Percentiles rank a stretch among this genome's conserved stretches.
Conservation (phyloP, 2,113 vertebrate species). For the Eudyptes chrysolophus region DNA sequence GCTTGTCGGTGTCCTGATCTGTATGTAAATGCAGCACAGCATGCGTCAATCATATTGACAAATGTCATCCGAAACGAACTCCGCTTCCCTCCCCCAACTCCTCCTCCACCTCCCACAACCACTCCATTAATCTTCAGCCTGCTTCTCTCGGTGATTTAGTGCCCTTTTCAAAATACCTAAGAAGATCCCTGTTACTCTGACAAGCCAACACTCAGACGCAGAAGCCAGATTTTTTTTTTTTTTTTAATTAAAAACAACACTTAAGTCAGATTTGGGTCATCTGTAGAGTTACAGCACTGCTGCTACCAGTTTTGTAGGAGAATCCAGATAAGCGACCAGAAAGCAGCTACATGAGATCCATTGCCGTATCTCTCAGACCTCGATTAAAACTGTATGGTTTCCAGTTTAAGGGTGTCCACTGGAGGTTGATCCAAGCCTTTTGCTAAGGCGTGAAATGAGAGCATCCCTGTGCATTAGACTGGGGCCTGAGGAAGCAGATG, state of each 20-base stretch:
- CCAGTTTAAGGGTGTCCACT: background rate
- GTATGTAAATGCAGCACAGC: background rate
- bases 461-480: background rate
- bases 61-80: background rate
- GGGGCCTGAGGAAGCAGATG: background rate
- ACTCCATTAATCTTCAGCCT: background rate
- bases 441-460: background rate
- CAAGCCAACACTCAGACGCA: background rate
- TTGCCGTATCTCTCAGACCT: background rate
- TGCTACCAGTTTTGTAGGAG: background rate
- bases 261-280: background rate
- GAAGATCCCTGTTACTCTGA: background rate
- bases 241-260: background rate
- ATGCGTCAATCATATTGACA: background rate
- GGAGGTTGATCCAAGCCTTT: background rate
- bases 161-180: constrained; percentile 2
- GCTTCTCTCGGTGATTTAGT: background rate
- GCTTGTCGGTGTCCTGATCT: background rate
- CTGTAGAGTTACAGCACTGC: background rate
- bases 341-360: background rate
- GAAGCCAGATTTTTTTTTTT: background rate
- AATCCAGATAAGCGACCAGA: accelerated
- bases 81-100: background rate
- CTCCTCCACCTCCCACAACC: background rate
- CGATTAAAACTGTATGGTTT: background rate